phyloP scores from a whole-genome alignment of 2,113 vertebrate genomes.

The Aspiorhynchus laticeps region DNA sequence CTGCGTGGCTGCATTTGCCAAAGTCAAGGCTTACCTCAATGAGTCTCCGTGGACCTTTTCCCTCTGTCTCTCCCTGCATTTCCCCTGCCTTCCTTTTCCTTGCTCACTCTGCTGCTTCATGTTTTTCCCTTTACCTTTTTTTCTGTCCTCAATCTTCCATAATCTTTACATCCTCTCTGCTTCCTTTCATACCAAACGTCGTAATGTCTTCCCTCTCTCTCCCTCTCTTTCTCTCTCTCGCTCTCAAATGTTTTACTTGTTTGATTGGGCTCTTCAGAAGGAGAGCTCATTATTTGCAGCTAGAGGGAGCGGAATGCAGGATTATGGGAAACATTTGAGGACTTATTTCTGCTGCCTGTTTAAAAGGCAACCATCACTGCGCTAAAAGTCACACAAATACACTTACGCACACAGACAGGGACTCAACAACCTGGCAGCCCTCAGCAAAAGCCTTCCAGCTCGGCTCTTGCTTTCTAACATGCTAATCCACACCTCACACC shows the following conservation, averaged over 20 bases:
- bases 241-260: conserved; percentile 50
- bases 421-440: conserved; percentile 19
- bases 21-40: conserved; percentile 50
- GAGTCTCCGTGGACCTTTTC: conserved; percentile 39
- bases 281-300: conserved; percentile 60
- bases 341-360: conserved; percentile 50
- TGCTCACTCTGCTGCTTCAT: background rate
- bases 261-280: conserved; percentile 53
- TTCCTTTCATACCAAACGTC: conserved; percentile 1
- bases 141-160: background rate
- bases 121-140: conserved; percentile 22
- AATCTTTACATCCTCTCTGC: conserved; percentile 23
- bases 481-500: conserved; percentile 25
- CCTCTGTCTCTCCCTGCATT: conserved; percentile 12
- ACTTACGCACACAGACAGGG: conserved; percentile 22
- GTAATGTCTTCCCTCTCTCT: conserved; percentile 19
- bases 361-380: conserved; percentile 47
- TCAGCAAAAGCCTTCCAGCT: conserved; percentile 23
- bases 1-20: conserved; percentile 40
- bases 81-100: background rate
- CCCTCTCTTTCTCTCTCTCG: background rate
- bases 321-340: conserved; percentile 56
- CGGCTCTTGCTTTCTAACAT: background rate
- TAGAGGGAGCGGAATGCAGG: conserved; percentile 52
- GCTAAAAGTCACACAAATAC: conserved; percentile 44